These are phyloP conservation scores for Hexactinellida sp. DNA, from an alignment of 37 sponge, comb jelly and placozoan genomes.

Conservation along the genomic window DNA sequence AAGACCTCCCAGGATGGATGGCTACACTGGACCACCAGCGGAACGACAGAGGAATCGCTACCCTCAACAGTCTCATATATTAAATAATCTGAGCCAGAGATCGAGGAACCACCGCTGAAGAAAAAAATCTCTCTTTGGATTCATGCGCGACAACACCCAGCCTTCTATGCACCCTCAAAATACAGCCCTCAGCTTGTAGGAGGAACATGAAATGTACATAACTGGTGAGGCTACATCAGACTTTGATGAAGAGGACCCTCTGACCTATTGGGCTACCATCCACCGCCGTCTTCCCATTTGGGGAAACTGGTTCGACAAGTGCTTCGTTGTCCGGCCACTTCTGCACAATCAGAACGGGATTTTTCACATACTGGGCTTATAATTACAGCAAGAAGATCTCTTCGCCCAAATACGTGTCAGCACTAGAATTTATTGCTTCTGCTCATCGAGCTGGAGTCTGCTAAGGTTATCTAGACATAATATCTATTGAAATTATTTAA, in stretches of 20 bases:
- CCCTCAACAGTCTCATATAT: background rate
- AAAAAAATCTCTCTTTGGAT: background rate
- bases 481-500: background rate
- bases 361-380: no score
- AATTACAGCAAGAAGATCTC: background rate
- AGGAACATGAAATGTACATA: background rate
- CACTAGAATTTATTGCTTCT: no score
- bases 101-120: background rate
- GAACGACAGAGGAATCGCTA: background rate
- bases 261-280: background rate
- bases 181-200: background rate
- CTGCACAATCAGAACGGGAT: no score
- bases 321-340: background rate
- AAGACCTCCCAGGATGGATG: background rate
- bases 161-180: background rate
- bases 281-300: background rate
- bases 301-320: background rate
- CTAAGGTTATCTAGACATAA: no score
- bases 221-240: background rate
- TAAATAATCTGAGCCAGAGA: background rate
- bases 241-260: background rate
- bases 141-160: background rate
- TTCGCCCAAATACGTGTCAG: background rate
- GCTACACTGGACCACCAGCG: background rate
- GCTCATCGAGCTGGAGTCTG: no score